phyloP scores from a whole-genome alignment of 2,888 invertebrate species.

The Lutraria lutraria region DNA sequence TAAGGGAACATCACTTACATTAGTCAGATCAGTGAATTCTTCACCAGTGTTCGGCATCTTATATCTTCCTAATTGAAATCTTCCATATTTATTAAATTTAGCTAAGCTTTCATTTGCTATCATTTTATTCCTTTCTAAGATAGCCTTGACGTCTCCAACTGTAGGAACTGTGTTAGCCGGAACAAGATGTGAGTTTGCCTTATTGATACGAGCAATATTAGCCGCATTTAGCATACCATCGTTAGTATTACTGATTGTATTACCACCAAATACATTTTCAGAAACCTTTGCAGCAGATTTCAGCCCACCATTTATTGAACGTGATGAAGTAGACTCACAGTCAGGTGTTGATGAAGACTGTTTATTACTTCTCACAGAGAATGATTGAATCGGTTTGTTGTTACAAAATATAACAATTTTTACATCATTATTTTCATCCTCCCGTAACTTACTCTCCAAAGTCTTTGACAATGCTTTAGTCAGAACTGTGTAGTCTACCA shows the following conservation, averaged over 20 bases:
- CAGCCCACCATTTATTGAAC: too few relatives aligned
- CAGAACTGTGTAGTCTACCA: constrained; percentile 54
- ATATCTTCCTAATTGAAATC: background rate
- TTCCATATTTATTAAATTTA: too few relatives aligned
- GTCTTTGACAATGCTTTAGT: constrained; percentile 53
- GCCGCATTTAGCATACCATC: background rate
- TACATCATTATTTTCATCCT: constrained; percentile 52
- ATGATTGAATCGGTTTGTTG: constrained; percentile 59
- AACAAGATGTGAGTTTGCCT: background rate
- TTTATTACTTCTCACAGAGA: constrained; percentile 53
- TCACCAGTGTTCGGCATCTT: background rate
- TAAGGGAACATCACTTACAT: too few relatives aligned
- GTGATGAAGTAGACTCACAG: background rate
- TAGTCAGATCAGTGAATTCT: too few relatives aligned
- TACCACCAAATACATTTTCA: background rate
- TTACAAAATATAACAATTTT: constrained; percentile 64
- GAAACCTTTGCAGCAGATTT: too few relatives aligned
- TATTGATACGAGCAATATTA: background rate
- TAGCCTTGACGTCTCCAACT: constrained; percentile 23
- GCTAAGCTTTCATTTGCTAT: constrained; percentile 39
- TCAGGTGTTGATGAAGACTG: background rate
- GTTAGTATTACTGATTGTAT: background rate
- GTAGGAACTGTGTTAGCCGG: constrained; percentile 4
- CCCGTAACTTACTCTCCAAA: constrained; percentile 42
- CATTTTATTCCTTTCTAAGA: constrained; percentile 31